Conservation (phyloP, 2,888 invertebrate genomes). For the Cheilosia scutellata region DNA sequence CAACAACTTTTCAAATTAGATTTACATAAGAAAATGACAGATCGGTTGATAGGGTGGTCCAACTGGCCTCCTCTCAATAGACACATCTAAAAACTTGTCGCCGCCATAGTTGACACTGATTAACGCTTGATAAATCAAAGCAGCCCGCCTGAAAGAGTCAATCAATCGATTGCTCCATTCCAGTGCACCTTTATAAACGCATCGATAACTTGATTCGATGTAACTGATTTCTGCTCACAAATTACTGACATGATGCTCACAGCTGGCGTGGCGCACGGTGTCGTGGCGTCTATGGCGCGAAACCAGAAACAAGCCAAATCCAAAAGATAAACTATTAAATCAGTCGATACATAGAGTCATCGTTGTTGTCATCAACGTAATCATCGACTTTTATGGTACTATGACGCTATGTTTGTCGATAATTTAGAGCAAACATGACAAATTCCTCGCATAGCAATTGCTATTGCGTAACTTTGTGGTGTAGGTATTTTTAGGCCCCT, state of each 20-base stretch:
- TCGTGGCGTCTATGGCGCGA: constrained; percentile 20
- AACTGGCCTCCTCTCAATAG: constrained; percentile 2
- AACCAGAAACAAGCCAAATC: constrained; percentile 41
- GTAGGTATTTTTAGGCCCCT: not conserved
- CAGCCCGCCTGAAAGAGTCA: constrained; percentile 27
- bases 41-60: not conserved
- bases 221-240: constrained; percentile 37
- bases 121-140: constrained; percentile 57
- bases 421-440: constrained; percentile 13
- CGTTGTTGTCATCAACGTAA: constrained; percentile 28
- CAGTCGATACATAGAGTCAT: constrained; percentile 4
- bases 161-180: constrained; percentile 59
- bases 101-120: constrained; percentile 38
- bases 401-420: constrained; percentile 4
- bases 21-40: not conserved
- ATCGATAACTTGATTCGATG: constrained; percentile 38
- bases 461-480: constrained; percentile 15
- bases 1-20: not conserved
- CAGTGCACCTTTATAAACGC: constrained; percentile 41
- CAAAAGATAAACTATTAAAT: constrained; percentile 21
- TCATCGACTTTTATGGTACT: constrained; percentile 36
- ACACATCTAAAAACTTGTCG: constrained; percentile 2
- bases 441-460: constrained; percentile 38
- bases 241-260: constrained; percentile 39
- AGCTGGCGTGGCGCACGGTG: constrained; percentile 5